Base-by-base conservation (phyloP, 2,888 invertebrate genomes). In the Ochropleura plecta region DNA sequence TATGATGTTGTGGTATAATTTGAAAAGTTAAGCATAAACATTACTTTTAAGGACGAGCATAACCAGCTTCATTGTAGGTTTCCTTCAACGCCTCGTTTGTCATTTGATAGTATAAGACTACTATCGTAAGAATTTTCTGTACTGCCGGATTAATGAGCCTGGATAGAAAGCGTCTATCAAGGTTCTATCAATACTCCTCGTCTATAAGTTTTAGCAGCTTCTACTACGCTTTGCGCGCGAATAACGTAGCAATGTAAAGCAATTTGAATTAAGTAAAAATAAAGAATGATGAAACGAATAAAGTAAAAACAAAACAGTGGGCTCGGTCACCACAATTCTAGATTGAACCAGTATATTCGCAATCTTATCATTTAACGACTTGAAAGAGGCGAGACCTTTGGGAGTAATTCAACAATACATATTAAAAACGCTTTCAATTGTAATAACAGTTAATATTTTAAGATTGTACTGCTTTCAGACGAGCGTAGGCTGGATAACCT, bases 311-410 rank as follows among this genome's bases (percentile, higher is more conserved):
- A 42, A 51, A 53, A 53, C 10, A 49, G 64, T 60, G 30, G 14
- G n/a, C n/a, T 65, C 44, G 48, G 44, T 51, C 16, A 12, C 44
- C 7, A 66, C 49, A 62, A 30, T 30, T 65, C 77, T 53, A 78
- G 78, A 53, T 78, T 49, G n/a, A 72, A 72, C 72, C n/a, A 53
- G 64, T 78, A 59, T 55, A 46, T 46, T 63, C 9, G 20, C 20
- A 44, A 8, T 63, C 49, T 73, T 78, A 79, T 78, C 79, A 40
- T 51, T 73, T 46, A 63, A 66, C 16, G 49, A 57, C 62, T 66
- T 55, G 10, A 53, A 79, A 62, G 48, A 40, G 12, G 9, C 46
- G 66, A 59, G 16, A 79, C 46, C 79, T 78, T 30, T 79, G 8
- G 42, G 40, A 46, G 16, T 53, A 44, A 49, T 18, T 30, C 40